A percentile compares a stretch with the other conserved stretches of the same genome.
These are phyloP conservation scores for Puffinus mauretanicus DNA, from an alignment of 2,113 vertebrate species.

Conservation along the genomic window DNA sequence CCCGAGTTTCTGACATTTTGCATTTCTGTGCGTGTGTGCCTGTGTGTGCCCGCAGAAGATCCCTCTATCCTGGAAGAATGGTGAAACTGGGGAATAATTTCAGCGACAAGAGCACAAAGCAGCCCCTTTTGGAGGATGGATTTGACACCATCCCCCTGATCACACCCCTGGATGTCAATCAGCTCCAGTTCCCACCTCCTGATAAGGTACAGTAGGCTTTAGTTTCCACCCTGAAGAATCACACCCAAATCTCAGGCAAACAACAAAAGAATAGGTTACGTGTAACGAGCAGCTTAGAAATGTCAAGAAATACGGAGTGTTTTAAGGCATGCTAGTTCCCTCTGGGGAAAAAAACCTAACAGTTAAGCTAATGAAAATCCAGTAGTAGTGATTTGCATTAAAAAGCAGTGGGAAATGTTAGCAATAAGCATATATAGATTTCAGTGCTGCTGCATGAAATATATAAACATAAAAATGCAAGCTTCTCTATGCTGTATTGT, in stretches of 20 bases:
- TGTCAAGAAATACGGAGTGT: rapidly evolving
- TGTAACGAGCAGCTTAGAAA: neutral
- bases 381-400: neutral
- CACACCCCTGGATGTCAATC: constrained; percentile 92
- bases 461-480: neutral
- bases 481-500: neutral
- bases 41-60: constrained; percentile 13
- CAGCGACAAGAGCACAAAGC: constrained; percentile 88
- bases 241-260: constrained; percentile 35
- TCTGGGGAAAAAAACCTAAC: neutral
- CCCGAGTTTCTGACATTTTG: neutral
- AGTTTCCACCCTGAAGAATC: constrained; percentile 45
- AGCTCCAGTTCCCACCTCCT: constrained; percentile 91
- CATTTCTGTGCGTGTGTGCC: neutral
- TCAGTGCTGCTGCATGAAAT: neutral
- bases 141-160: constrained; percentile 96
- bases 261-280: constrained; percentile 65
- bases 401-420: neutral
- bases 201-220: constrained; percentile 83
- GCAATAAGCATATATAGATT: neutral
- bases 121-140: constrained; percentile 85
- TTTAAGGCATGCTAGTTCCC: neutral
- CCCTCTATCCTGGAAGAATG: constrained; percentile 74
- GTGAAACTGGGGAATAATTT: constrained; percentile 95
- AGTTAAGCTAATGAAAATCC: neutral